These are phyloP conservation scores for Dermochelys coriacea DNA, from an alignment of 2,797 vertebrate species.

Conservation along the genomic window DNA sequence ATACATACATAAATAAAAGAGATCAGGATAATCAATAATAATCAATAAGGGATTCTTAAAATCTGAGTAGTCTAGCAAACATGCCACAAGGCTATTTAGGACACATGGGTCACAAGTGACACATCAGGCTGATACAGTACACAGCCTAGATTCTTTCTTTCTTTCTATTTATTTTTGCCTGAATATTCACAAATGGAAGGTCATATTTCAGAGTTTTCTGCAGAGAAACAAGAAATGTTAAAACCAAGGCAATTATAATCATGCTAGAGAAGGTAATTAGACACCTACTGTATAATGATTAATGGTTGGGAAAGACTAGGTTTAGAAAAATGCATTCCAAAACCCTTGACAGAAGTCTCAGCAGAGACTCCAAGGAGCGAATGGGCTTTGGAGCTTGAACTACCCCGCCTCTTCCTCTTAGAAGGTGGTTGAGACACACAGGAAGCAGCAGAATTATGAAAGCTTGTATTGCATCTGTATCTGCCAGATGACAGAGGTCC, in stretches of 20 bases:
- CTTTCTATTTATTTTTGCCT: neutral
- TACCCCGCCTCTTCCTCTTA: neutral
- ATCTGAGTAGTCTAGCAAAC: neutral
- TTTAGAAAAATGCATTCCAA: neutral
- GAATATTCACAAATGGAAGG: neutral
- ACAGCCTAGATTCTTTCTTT: neutral
- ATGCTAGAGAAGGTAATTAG: neutral
- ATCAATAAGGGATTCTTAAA: neutral
- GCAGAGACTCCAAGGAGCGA: neutral
- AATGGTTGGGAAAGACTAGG: neutral
- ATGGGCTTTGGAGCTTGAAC: constrained; percentile 4
- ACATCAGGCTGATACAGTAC: neutral
- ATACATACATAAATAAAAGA: neutral
- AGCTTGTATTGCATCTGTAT: constrained; percentile 26
- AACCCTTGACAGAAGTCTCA: constrained; percentile 14
- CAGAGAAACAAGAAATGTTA: neutral
- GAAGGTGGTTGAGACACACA: constrained; percentile 32
- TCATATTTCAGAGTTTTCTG: neutral
- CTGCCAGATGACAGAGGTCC: constrained; percentile 9
- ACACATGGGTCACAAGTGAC: neutral
- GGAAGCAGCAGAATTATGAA: constrained; percentile 26
- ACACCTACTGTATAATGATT: neutral
- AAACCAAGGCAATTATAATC: neutral
- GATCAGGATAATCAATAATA: neutral
- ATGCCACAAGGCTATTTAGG: neutral